These are phyloP conservation scores for Oreamnos americanus DNA, from an alignment of 2,113 vertebrate species.

Conservation along the genomic window DNA sequence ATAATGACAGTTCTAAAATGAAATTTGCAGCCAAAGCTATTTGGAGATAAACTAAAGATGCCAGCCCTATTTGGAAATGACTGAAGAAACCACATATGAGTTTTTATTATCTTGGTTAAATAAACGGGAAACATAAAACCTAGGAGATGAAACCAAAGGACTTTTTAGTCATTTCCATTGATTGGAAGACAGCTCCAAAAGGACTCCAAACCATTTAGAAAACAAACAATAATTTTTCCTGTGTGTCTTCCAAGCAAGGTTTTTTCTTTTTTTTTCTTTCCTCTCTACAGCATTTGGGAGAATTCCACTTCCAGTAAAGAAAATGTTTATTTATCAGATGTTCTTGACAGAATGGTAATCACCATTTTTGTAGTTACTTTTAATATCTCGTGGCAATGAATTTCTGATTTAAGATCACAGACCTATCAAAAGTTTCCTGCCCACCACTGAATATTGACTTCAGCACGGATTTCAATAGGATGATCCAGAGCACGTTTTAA, in stretches of 20 bases:
- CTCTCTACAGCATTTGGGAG: not conserved
- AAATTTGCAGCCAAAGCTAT: slow-evolving; percentile 5
- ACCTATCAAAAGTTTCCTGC: not conserved
- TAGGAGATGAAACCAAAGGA: slow-evolving; percentile 18
- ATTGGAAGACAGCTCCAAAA: slow-evolving; percentile 38
- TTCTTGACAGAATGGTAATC: not conserved
- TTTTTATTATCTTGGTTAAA: slow-evolving; percentile 58
- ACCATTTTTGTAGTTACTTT: not conserved
- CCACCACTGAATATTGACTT: not conserved
- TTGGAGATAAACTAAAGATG: slow-evolving; percentile 11
- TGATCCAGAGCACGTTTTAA: not conserved
- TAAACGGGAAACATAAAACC: slow-evolving; percentile 52
- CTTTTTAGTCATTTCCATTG: slow-evolving; percentile 60
- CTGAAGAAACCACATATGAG: slow-evolving; percentile 16
- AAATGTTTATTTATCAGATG: not conserved
- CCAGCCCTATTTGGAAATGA: slow-evolving; percentile 37
- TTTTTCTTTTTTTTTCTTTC: not conserved
- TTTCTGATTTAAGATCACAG: not conserved
- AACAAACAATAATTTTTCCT: slow-evolving; percentile 35
- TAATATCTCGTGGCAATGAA: not conserved
- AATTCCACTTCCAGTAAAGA: slow-evolving; percentile 21
- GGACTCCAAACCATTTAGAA: slow-evolving; percentile 24
- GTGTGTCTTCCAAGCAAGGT: not conserved
- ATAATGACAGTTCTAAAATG: not conserved
- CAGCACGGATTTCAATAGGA: not conserved